Evolutionary conservation across 2,797 vertebrate species (phyloP), one percentile per base, ranked within the genome.

Genomic region (Mus spretus): DNA sequence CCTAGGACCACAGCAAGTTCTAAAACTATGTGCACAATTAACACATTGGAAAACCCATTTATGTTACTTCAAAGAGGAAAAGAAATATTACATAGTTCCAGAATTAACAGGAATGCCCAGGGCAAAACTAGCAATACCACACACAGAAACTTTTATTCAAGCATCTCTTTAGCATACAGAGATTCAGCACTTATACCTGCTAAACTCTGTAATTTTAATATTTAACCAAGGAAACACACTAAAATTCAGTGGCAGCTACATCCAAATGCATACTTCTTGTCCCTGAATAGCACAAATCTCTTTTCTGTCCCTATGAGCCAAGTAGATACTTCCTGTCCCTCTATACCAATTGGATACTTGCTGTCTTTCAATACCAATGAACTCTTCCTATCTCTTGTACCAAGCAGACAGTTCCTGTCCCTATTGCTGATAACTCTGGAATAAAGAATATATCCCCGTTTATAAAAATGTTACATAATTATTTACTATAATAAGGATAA

Each of bases 41-140:
- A 40, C 37, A 63, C 6, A 28, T 37, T 93, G 40, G 26, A 93
- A 96, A 65, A 12, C 61, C 77, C 87, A 15, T 78, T 97, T 95
- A 28, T 11, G 50, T 90, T 55, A 87, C 47, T 95, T 95, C 79
- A 79, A 12, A 94, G 53, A 6, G 7, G 34, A 97, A 84, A 34
- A 17, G 6, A 83, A 81, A 84, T 22, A 70, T 8, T 63, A 47
- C 34, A 40, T 55, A 63, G n/a, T 40, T 90, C 24, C 22, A 88
- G 24, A 95, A 95, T 61, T 90, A 88, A 82, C 12, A 91, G 13
- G 55, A 59, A 34, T 37, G 50, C 34, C 3, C 24, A 13, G 50
- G 93, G 65, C 90, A 67, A 91, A 95, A 72, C 40, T 31, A 47
- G 15, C 70, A 50, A 4, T 22, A 74, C 3, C 24, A 5, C 2